phyloP scores from a whole-genome alignment of 1,140 invertebrate species.

The Bombus breviceps region DNA sequence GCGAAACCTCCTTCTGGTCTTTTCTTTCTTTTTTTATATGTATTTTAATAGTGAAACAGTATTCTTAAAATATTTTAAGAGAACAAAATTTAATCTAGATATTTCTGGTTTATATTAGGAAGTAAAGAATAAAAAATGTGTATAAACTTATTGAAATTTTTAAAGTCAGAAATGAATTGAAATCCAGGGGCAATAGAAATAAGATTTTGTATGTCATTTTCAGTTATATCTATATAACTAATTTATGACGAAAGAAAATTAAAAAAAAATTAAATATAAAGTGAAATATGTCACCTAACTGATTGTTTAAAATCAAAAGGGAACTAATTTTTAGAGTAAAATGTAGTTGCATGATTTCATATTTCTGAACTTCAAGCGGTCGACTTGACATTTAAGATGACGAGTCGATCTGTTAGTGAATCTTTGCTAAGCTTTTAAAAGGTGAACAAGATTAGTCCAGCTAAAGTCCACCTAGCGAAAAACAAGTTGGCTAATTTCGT shows the following conservation, averaged over 20 bases:
- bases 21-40: too few relatives aligned
- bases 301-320: not conserved
- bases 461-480: not conserved
- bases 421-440: conserved; percentile 51
- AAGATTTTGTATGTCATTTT: not conserved
- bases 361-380: not conserved
- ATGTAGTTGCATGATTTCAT: not conserved
- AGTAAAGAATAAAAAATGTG: not conserved
- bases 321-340: not conserved
- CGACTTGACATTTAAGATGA: conserved; percentile 57
- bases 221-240: not conserved
- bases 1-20: too few relatives aligned
- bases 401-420: conserved; percentile 17
- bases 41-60: not conserved
- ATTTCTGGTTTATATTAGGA: not conserved
- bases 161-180: not conserved
- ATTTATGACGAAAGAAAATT: not conserved
- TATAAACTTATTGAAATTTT: not conserved
- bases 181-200: not conserved
- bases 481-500: not conserved
- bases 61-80: too few relatives aligned
- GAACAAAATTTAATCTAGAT: too few relatives aligned
- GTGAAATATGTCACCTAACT: not conserved
- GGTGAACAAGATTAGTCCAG: conserved; percentile 54
- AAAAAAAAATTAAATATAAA: not conserved